Conservation (phyloP, 2,113 vertebrate genomes). For the Baryphthengus martii region DNA sequence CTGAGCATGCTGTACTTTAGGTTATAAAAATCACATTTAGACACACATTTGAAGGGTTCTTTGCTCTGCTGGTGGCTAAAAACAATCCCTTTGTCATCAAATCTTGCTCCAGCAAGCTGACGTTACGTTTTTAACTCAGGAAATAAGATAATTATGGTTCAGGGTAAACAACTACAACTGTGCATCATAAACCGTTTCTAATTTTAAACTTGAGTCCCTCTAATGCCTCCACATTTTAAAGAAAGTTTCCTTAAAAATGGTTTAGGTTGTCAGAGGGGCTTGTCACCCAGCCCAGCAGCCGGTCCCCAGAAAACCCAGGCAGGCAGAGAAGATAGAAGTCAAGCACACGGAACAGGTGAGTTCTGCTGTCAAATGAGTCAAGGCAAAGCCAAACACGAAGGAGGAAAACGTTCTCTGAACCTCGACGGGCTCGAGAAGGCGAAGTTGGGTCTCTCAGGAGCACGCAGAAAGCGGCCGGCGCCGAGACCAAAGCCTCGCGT, state of each 20-base stretch:
- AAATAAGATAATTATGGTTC: conserved; percentile 52
- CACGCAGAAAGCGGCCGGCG: background rate
- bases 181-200: conserved; percentile 31
- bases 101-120: conserved; percentile 39
- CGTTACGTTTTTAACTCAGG: conserved; percentile 38
- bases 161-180: conserved; percentile 60
- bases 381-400: background rate
- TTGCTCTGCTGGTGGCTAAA: conserved; percentile 50
- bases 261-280: background rate
- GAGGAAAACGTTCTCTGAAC: background rate
- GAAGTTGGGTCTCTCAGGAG: background rate
- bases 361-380: background rate
- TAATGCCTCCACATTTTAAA: background rate
- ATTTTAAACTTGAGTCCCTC: conserved; percentile 26
- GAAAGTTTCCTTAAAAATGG: background rate
- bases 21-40: conserved; percentile 57
- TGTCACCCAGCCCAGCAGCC: background rate
- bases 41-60: conserved; percentile 6
- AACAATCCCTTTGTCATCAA: conserved; percentile 58
- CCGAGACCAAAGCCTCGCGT: fast-evolving
- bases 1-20: conserved; percentile 4
- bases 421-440: background rate
- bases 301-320: background rate
- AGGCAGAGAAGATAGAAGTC: background rate
- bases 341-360: background rate